Evolutionary conservation across 1,140 invertebrate genomes (phyloP), one percentile per base, ranked within the genome.

Genomic region (Vanessa atalanta): DNA sequence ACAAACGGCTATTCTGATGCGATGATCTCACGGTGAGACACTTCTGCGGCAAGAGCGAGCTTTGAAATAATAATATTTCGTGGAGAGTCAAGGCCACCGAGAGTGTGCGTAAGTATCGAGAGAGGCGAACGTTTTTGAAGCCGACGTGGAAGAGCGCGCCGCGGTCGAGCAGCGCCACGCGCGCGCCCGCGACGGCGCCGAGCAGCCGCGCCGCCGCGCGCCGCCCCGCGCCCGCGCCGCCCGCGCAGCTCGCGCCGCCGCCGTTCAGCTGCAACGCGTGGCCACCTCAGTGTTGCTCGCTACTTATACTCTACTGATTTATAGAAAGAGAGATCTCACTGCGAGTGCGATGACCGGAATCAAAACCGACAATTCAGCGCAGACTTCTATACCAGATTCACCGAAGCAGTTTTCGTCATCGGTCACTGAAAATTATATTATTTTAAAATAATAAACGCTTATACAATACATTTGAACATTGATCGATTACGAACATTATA

Each of bases 341-440:
- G 83, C 79, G 72, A 83, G 74, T 61, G 86, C 79, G 65, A 89
- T 80, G 7, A 83, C 78, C 15, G 85, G 76, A 77, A 76, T 86
- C 48, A 89, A 64, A 47, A 76, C 50, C 16, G 87, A 81, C 23
- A 93, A 65, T 72, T 93, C 92, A 0, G 60, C 57, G 68, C 83
- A 89, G 1, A 84, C 83, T 73, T 93, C 92, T 9, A 83, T 84
- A 14, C 90, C 88, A 55, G 72, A 80, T 7, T 89, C 88, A 8
- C 88, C 91, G 65, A 93, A 93, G 4, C 83, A 78, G 76, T 84
- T 84, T 16, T 87, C 77, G 57, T 89, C 86, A 16, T 91, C 90
- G 8, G 83, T 86, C 51, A 93, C 91, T 90, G 73, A 67, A 86
- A 84, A 31, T 31, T 31, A 31, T 31, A 31, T 31, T 31, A 31